Conservation (phyloP, 2,888 invertebrate genomes). For the Dryococelus australis region DNA sequence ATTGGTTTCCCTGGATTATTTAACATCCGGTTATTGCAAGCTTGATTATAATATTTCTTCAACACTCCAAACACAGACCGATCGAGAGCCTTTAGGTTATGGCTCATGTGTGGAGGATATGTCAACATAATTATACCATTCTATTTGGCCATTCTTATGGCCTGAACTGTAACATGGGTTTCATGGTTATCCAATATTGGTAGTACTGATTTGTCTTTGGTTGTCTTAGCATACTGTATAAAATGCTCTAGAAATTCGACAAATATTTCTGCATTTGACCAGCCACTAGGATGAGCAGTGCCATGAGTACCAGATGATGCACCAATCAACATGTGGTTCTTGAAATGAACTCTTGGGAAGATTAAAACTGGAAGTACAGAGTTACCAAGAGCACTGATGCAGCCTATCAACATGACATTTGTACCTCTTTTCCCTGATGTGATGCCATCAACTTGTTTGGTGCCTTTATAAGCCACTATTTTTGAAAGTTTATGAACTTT, state of each 20-base stretch:
- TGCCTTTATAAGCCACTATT: background rate
- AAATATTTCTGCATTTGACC: slow-evolving; percentile 39
- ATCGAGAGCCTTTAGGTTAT: slow-evolving; percentile 47
- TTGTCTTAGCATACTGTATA: slow-evolving; percentile 26
- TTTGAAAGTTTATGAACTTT: background rate
- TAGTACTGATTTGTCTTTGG: slow-evolving; percentile 24
- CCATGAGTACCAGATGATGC: slow-evolving; percentile 42
- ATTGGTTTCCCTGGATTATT: slow-evolving; percentile 23
- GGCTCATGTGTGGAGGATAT: slow-evolving; percentile 48
- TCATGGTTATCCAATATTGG: slow-evolving; percentile 42
- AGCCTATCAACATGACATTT: background rate
- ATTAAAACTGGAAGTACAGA: background rate
- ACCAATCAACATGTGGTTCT: slow-evolving; percentile 38
- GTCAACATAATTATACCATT: slow-evolving; percentile 50
- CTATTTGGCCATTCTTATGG: slow-evolving; percentile 46
- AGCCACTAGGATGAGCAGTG: slow-evolving; percentile 40
- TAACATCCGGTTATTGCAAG: slow-evolving; percentile 24
- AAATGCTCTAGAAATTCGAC: slow-evolving; percentile 40
- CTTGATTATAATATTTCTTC: slow-evolving; percentile 36
- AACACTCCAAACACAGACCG: slow-evolving; percentile 41
- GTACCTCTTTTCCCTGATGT: background rate
- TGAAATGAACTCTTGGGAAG: slow-evolving; percentile 34
- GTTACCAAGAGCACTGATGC: background rate
- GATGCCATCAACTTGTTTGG: no score
- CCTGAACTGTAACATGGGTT: slow-evolving; percentile 37